phyloP scores from a whole-genome alignment of 2,797 vertebrate genomes.

The Zonotrichia albicollis region DNA sequence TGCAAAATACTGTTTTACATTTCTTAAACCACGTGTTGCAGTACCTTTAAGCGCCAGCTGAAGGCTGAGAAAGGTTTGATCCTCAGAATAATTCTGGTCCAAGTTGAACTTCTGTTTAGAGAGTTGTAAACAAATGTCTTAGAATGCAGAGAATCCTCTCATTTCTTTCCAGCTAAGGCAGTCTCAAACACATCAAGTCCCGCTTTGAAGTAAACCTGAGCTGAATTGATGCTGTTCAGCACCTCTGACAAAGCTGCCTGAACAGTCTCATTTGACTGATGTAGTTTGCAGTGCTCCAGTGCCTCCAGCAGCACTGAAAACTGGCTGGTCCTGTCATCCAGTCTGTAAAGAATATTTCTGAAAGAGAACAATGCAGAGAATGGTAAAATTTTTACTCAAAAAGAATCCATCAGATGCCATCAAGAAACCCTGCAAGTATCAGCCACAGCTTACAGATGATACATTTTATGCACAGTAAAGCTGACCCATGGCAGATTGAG shows the following conservation, averaged over 20 bases:
- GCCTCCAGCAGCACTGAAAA: slow-evolving; percentile 87
- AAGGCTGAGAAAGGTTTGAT: slow-evolving; percentile 48
- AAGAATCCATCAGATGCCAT: slow-evolving; percentile 23
- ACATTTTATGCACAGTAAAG: background rate
- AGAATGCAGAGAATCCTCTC: slow-evolving; percentile 63
- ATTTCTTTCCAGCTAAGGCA: slow-evolving; percentile 75
- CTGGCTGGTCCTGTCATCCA: slow-evolving; percentile 79
- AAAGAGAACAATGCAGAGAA: slow-evolving; percentile 58
- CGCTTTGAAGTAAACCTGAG: slow-evolving; percentile 86
- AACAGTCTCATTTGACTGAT: slow-evolving; percentile 76
- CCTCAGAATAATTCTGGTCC: slow-evolving; percentile 57
- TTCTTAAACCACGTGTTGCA: slow-evolving; percentile 18
- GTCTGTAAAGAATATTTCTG: slow-evolving; percentile 91
- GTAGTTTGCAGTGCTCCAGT: slow-evolving; percentile 69
- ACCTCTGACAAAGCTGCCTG: slow-evolving; percentile 82
- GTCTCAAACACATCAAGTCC: slow-evolving; percentile 90
- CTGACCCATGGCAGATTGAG: background rate
- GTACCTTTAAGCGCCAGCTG: slow-evolving; percentile 54
- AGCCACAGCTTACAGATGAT: background rate
- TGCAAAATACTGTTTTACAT: slow-evolving; percentile 71
- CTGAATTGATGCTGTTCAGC: slow-evolving; percentile 84
- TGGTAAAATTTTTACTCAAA: slow-evolving; percentile 12
- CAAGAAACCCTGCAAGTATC: background rate
- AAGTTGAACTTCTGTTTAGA: slow-evolving; percentile 51
- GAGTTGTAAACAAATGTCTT: slow-evolving; percentile 71